Base-by-base conservation (phyloP, 2,113 vertebrate genomes). In the Psettodes erumei region DNA sequence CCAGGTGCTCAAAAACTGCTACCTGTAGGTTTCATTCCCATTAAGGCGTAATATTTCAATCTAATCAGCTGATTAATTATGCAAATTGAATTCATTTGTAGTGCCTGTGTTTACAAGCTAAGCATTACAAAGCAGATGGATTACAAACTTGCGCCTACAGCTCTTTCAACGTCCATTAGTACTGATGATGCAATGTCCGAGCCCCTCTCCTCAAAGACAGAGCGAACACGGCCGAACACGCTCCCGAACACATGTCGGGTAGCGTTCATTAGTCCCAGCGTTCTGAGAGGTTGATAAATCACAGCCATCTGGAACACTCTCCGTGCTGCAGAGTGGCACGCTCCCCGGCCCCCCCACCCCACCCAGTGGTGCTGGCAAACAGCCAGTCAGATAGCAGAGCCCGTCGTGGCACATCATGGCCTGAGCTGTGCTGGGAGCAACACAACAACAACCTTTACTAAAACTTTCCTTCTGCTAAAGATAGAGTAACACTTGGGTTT, bases 221-320 rank as follows among this genome's bases (percentile, higher is more conserved):
- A 80, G 50, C 58, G 79, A 82, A n/a, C n/a, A n/a, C 77, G 54
- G 77, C 43, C 48, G 61, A 78, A 86, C 86, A 86, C 53, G 33
- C 55, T 89, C 75, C 83, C 83, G 28, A 88, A 85, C 88, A 87
- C 87, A 67, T 86, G 87, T 84, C 42, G 78, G 16, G 71, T 18
- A 19, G 74, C 56, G 74, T 88, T 86, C 81, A 77, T 90, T 87
- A 88, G 85, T 85, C 67, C 58, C 72, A 38, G 73, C 58, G 0
- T 83, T 86, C 65, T 6, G 69, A 85, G 65, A 67, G 73, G 60
- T 87, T 78, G 86, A 85, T 87, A 71, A 89, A 91, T 92, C 86
- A 67, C 74, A 64, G 67, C 85, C 89, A 89, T 88, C 89, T 90
- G 82, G 85, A 86, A 37, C 3, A 16, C 77, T 71, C 45, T 60